Percentiles rank a stretch among this genome's conserved stretches.
These are phyloP conservation scores for Eupithecia tripunctaria DNA, from an alignment of 2,888 invertebrate species.

Conservation along the genomic window DNA sequence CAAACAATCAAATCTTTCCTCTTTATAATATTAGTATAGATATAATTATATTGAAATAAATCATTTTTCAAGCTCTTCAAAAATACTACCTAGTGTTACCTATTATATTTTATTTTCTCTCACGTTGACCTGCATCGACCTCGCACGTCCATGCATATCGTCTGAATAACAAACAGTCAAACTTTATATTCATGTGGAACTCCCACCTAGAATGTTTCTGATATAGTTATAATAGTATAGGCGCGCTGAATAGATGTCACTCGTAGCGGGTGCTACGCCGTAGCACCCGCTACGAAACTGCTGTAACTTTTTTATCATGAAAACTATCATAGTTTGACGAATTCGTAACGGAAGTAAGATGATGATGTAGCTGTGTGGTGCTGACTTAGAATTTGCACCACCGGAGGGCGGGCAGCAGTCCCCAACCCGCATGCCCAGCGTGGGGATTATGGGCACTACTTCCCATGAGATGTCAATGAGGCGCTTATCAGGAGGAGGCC, in stretches of 20 bases:
- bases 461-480: too few relatives aligned
- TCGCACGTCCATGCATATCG: background rate
- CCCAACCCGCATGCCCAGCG: too few relatives aligned
- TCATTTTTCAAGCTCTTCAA: background rate
- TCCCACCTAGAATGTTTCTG: background rate
- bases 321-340: too few relatives aligned
- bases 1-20: too few relatives aligned
- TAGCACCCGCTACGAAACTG: background rate
- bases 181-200: background rate
- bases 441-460: too few relatives aligned
- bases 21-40: too few relatives aligned
- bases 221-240: background rate
- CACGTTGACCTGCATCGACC: background rate
- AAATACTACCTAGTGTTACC: background rate
- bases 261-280: slow-evolving; percentile 11
- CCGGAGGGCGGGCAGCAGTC: too few relatives aligned
- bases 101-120: background rate
- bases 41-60: too few relatives aligned
- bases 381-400: too few relatives aligned
- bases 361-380: too few relatives aligned
- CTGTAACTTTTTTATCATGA: background rate
- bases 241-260: background rate
- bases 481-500: too few relatives aligned
- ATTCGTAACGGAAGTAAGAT: too few relatives aligned
- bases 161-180: background rate